Base-by-base conservation (phyloP, 2,888 invertebrate genomes). In the Diplazon laetatorius region DNA sequence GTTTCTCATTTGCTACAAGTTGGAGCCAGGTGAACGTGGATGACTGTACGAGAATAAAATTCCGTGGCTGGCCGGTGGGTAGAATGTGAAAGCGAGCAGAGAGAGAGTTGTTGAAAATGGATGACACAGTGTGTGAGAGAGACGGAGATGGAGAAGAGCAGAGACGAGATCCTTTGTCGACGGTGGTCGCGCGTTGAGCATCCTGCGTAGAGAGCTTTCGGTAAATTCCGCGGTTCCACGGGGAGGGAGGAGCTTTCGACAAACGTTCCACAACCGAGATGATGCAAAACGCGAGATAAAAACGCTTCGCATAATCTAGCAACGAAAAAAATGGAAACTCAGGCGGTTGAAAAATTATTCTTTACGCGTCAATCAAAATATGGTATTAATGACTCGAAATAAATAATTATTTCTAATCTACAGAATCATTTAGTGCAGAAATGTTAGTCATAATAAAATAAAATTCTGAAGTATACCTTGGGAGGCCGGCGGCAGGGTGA, bases 151-250 rank as follows among this genome's bases (percentile, higher is more conserved):
- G n/a, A n/a, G n/a, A n/a, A n/a, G n/a, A n/a, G n/a, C n/a, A 57
- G 62, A 70, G 65, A 30, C n/a, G 60, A 70, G 37, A 62, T 78
- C 78, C 78, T 78, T 78, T 78, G 78, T 78, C 60, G 70, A 48
- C 52, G 57, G 62, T 60, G 50, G 55, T 55, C 25, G 42, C 48
- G 50, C 37, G 25, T n/a, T 44, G 60, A 18, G 42, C 9, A 30
- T 30, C 30, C 30, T 30, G 71, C 16, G 66, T 60, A 66, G 70
- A 65, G 63, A 74, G 63, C 69, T 70, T 59, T 74, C 8, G 69
- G 59, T 70, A 70, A 78, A 78, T 78, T 78, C 73, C 78, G 44
- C 16, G 69, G 69, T 66, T 30, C 46, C 60, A 14, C 59, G 37
- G 60, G 63, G n/a, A n/a, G n/a, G 78, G 30, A 5, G 30, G 78